Evolutionary conservation across 2,888 invertebrate genomes (phyloP).

Genomic region (Hyposoter dolosus): DNA sequence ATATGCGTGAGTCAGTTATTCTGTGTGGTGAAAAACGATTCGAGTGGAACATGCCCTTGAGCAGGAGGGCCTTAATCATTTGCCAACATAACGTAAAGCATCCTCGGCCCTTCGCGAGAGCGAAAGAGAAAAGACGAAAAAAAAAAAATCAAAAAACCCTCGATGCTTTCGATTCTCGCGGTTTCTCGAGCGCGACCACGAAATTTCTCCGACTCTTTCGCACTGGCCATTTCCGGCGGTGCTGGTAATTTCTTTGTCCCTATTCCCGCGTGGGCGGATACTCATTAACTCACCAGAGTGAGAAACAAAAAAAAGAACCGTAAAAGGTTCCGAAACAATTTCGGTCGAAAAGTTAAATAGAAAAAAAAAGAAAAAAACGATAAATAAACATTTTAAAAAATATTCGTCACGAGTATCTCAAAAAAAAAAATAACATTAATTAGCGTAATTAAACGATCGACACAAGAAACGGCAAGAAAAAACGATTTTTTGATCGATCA

Average conservation of each 20-base stretch:
- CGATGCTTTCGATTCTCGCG: constrained; percentile 4
- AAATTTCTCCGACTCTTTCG: constrained; percentile 34
- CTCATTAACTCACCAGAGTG: neutral
- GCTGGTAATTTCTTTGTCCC: constrained; percentile 19
- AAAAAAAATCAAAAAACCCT: neutral
- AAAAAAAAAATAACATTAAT: no score
- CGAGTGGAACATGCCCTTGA: constrained; percentile 39
- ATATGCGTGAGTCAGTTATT: constrained; percentile 17
- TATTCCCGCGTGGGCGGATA: constrained; percentile 1
- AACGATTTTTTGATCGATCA: no score
- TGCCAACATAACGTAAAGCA: constrained; percentile 25
- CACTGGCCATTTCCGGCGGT: constrained; percentile 19
- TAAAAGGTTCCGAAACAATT: neutral
- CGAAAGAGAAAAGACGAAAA: neutral
- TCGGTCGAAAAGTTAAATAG: neutral
- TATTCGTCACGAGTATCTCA: no score
- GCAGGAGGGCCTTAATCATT: constrained; percentile 49
- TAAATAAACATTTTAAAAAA: neutral
- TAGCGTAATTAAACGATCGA: no score
- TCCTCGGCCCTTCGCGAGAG: neutral
- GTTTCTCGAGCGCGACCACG: constrained; percentile 39
- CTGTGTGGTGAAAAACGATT: constrained; percentile 17
- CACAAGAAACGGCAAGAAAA: no score
- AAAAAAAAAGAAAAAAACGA: neutral
- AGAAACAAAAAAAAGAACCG: neutral